Evolutionary conservation across 2,113 vertebrate genomes (phyloP).

Genomic region (Halcyon malimbica): DNA sequence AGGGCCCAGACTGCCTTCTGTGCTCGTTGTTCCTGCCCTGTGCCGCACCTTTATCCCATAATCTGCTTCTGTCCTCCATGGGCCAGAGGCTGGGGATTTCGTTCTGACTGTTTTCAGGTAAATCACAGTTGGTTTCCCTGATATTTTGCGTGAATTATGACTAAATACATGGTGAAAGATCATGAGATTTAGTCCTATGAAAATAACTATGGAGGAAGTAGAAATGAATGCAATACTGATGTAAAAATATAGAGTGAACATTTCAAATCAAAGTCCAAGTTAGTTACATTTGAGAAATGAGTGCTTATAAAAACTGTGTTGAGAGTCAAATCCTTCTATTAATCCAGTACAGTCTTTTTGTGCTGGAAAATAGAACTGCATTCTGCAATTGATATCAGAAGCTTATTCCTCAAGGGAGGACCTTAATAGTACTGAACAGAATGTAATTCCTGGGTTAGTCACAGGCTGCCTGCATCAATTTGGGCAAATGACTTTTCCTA

Average conservation of each 20-base stretch:
- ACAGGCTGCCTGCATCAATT: background rate
- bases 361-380: background rate
- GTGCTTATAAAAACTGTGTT: background rate
- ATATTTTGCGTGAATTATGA: background rate
- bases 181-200: background rate
- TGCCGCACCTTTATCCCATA: background rate
- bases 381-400: background rate
- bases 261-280: background rate
- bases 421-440: background rate
- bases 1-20: background rate
- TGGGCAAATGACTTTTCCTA: background rate
- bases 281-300: background rate
- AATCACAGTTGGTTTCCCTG: background rate
- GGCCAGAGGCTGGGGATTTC: background rate
- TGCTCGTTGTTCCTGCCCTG: background rate
- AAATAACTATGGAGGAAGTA: background rate
- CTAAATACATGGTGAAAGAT: background rate
- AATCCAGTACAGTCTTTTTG: background rate
- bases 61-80: background rate
- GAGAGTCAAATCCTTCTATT: background rate
- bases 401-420: background rate
- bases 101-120: background rate
- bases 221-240: background rate
- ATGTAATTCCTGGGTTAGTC: background rate
- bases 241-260: background rate